Evolutionary conservation across 2,113 vertebrate genomes (phyloP), one percentile per base, ranked within the genome.

Genomic region (Mastomys coucha): DNA sequence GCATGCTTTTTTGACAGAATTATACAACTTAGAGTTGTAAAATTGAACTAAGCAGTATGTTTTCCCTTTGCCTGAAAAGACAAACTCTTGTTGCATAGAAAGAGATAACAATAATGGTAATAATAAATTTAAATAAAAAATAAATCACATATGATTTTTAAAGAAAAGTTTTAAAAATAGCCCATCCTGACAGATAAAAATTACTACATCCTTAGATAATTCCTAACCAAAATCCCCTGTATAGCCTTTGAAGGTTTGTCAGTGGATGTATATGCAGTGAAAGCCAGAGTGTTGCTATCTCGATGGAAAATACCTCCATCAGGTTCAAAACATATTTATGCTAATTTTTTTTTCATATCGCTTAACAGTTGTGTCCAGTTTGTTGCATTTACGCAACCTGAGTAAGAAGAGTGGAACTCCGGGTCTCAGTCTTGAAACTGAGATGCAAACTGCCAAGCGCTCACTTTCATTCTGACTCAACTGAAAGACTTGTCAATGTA

Each of bases 181-280:
- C 85, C 84, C 8, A 77, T 72, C 39, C 65, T 96, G 58, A 91
- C 69, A 97, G 86, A 91, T 67, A 89, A 81, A 96, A 95, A 91
- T 89, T 82, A 93, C 39, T 85, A 17, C 67, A 81, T 45, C 92
- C 45, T 94, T 96, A 12, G 5, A 63, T 89, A 51, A 82, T 91
- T 95, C 69, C 77, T 97, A 69, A 88, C 42, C 93, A 91, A 95
- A 96, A 70, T 9, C n/a, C 45, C 78, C 84, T 91, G 86, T 94
- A 58, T 73, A 87, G 36, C 95, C 89, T 45, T 86, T 56, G 88
- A 75, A 91, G n/a, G 9, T 92, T 80, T 92, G n/a, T 80, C 65
- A 77, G 10, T 95, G 39, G 82, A 19, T 5, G 28, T 33, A 36
- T 89, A 58, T 1, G 39, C 67, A 82, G 24, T 96, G 33, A 95